Percentiles rank a stretch among this genome's conserved stretches.
Conservation (phyloP, 37 sponge, comb jelly and placozoan species). For the Cladorhizidae sp. region DNA sequence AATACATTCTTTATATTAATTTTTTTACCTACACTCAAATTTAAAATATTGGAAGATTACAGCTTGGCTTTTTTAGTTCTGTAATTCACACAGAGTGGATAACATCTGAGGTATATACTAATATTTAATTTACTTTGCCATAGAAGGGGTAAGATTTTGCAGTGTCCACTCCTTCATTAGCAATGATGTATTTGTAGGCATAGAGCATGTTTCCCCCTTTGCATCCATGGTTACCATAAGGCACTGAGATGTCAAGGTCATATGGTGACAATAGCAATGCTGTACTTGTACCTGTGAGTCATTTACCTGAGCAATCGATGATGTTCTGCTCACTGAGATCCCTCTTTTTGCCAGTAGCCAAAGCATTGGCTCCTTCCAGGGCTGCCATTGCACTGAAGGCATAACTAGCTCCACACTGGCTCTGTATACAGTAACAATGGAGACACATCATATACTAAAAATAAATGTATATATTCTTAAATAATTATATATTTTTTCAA, state of each 20-base stretch:
- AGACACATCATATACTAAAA: too few relatives aligned
- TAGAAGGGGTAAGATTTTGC: conserved; percentile 36
- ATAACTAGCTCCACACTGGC: conserved; percentile 91
- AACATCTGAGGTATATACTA: background rate
- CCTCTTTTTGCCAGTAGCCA: conserved; percentile 50
- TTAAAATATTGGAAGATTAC: too few relatives aligned
- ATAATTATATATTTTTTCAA: background rate
- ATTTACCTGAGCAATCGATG: conserved; percentile 66
- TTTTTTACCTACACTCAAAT: background rate
- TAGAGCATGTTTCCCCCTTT: conserved; percentile 56
- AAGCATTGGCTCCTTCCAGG: conserved; percentile 75
- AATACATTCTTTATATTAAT: background rate
- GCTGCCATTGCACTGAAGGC: conserved; percentile 89
- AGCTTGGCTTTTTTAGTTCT: too few relatives aligned
- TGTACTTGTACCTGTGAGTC: too few relatives aligned
- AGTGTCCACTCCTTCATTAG: conserved; percentile 56
- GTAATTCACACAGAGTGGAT: too few relatives aligned
- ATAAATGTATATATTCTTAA: background rate
- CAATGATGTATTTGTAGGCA: conserved; percentile 54
- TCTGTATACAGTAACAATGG: conserved; percentile 18
- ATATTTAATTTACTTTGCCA: conserved; percentile 36
- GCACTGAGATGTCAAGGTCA: conserved; percentile 15
- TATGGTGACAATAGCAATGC: background rate
- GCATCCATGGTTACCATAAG: conserved; percentile 78
- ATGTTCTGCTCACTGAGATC: conserved; percentile 70